Percentiles rank a stretch among this genome's conserved stretches.
phyloP scores from a whole-genome alignment of 1,140 invertebrate genomes.

The Penaeus vannamei region DNA sequence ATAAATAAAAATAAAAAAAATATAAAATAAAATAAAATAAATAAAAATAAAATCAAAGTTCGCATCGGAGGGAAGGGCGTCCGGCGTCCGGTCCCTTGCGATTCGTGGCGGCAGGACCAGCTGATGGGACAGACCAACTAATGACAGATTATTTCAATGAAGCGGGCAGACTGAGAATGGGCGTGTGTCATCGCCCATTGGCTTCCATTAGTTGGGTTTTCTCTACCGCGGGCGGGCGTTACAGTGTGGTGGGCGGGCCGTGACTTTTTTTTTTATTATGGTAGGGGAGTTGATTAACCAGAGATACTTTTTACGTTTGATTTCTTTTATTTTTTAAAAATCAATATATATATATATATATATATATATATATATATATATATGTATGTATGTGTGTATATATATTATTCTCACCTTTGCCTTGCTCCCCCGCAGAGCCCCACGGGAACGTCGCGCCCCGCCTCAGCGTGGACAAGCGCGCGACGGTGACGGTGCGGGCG shows the following conservation, averaged over 20 bases:
- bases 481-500: constrained; percentile 54
- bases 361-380: constrained; percentile 14
- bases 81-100: too few species aligned
- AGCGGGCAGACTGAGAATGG: too few species aligned
- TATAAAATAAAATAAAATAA: too few species aligned
- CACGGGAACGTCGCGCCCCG: constrained; percentile 82
- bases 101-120: too few species aligned
- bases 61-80: too few species aligned
- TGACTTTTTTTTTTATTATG: too few species aligned
- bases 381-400: constrained; percentile 28
- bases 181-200: too few species aligned
- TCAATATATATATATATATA: neutral
- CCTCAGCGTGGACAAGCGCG: constrained; percentile 79
- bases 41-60: too few species aligned
- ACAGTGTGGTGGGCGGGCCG: too few species aligned
- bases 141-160: neutral
- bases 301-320: neutral
- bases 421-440: constrained; percentile 71
- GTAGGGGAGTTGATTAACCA: too few species aligned
- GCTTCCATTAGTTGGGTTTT: too few species aligned
- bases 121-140: neutral
- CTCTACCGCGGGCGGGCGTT: neutral
- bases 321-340: neutral
- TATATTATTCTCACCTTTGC: neutral
- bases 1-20: too few species aligned